Percentiles rank a stretch among this genome's conserved stretches.
Conservation (phyloP, 2,113 vertebrate species). For the Girardinichthys multiradiatus region DNA sequence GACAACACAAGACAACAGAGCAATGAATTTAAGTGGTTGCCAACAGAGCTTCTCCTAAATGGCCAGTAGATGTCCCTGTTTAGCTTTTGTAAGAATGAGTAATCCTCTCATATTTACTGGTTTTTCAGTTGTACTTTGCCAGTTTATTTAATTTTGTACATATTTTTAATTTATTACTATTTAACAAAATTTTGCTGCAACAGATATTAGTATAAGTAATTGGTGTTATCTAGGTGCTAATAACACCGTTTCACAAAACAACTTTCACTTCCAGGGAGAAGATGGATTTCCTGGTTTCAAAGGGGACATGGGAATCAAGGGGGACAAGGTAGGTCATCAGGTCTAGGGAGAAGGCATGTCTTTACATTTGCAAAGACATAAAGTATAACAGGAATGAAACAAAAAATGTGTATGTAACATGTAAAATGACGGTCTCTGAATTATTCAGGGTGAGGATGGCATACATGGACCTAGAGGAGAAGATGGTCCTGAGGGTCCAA, state of each 20-base stretch:
- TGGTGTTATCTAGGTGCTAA: neutral
- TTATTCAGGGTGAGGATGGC: conserved; percentile 89
- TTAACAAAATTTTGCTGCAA: conserved; percentile 4
- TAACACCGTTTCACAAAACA: neutral
- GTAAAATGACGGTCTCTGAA: neutral
- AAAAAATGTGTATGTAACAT: neutral
- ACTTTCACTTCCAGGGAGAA: conserved; percentile 86
- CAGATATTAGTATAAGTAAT: neutral
- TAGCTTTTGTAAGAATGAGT: neutral
- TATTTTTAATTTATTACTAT: neutral
- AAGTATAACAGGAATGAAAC: neutral
- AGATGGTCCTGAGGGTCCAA: conserved; percentile 96
- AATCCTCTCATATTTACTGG: neutral
- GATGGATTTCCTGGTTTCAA: conserved; percentile 99
- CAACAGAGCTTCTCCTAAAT: neutral
- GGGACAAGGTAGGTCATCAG: conserved; percentile 87
- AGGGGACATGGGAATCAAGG: conserved; percentile 98
- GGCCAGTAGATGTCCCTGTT: conserved; percentile 72
- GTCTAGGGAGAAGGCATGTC: neutral
- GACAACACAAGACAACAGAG: too few relatives aligned
- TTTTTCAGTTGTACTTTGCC: neutral
- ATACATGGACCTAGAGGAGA: conserved; percentile 88
- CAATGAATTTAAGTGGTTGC: neutral
- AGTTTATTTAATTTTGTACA: too few relatives aligned
- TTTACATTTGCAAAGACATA: neutral